Conservation (phyloP, 1,140 invertebrate genomes). For the Saccostrea glomerata region DNA sequence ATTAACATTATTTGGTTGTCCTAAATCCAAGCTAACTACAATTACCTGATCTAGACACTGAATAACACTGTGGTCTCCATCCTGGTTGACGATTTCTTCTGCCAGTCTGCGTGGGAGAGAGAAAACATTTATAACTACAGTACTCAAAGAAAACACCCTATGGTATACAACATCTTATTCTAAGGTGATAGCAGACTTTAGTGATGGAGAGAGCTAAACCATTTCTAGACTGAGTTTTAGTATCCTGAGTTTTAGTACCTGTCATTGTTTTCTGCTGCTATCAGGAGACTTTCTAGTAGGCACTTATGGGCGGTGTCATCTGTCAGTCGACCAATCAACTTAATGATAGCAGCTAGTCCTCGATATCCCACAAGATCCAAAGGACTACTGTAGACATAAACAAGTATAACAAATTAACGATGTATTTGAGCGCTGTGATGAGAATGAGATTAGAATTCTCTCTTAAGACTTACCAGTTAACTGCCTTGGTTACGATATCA, state of each 20-base stretch:
- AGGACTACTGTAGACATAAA: constrained; percentile 26
- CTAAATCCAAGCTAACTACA: too few relatives aligned
- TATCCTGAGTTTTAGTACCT: constrained; percentile 42
- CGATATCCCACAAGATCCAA: constrained; percentile 51
- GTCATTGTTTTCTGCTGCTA: constrained; percentile 41
- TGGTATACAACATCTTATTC: neutral
- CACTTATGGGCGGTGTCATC: constrained; percentile 38
- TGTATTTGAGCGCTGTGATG: neutral
- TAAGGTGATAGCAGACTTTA: neutral
- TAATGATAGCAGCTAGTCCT: constrained; percentile 53
- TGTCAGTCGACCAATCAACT: constrained; percentile 53
- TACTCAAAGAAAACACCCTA: neutral
- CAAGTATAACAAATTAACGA: neutral
- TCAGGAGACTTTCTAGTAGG: constrained; percentile 47
- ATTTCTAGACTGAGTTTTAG: neutral
- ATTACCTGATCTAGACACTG: constrained; percentile 54
- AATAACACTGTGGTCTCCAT: constrained; percentile 42
- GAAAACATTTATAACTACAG: neutral
- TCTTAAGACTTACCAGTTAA: neutral
- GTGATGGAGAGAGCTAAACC: neutral
- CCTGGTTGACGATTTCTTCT: constrained; percentile 53
- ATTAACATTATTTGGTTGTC: too few relatives aligned
- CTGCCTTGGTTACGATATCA: constrained; percentile 19
- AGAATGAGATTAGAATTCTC: neutral
- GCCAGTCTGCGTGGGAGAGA: constrained; percentile 35